A percentile compares a stretch with the other conserved stretches of the same genome.
Evolutionary conservation across 2,113 vertebrate genomes (phyloP).

Genomic region (Thalassarche chlororhynchos): DNA sequence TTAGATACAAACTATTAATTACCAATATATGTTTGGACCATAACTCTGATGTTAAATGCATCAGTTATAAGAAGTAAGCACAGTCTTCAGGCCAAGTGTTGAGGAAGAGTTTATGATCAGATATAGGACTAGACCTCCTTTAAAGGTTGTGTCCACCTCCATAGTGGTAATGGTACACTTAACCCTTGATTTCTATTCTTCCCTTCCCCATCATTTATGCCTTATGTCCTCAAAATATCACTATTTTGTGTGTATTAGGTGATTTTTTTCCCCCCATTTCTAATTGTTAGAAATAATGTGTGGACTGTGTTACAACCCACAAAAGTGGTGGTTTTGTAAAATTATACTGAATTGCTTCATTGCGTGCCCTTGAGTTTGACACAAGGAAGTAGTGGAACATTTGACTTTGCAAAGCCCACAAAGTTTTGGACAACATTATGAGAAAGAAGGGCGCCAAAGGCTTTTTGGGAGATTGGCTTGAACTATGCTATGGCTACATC

Average conservation of each 20-base stretch:
- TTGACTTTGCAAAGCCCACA: not conserved
- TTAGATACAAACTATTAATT: not conserved
- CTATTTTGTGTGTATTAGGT: not conserved
- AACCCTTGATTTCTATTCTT: not conserved
- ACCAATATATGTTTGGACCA: not conserved
- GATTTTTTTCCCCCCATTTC: accelerated
- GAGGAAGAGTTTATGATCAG: not conserved
- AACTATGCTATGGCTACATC: accelerated
- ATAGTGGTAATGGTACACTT: not conserved
- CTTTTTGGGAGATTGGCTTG: not conserved
- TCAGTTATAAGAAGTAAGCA: not conserved
- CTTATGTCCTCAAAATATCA: not conserved
- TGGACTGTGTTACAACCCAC: not conserved
- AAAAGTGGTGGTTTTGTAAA: not conserved
- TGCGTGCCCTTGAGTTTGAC: not conserved
- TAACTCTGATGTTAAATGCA: not conserved
- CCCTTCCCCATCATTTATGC: not conserved
- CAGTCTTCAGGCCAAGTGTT: not conserved
- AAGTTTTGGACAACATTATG: not conserved
- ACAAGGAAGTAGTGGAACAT: not conserved
- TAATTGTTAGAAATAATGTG: not conserved
- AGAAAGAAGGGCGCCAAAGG: not conserved
- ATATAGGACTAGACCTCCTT: not conserved
- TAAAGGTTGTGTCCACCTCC: not conserved
- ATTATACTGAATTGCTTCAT: not conserved